These are phyloP conservation scores for Chalcosyrphus nemorum DNA, from an alignment of 2,888 invertebrate species.

Conservation along the genomic window DNA sequence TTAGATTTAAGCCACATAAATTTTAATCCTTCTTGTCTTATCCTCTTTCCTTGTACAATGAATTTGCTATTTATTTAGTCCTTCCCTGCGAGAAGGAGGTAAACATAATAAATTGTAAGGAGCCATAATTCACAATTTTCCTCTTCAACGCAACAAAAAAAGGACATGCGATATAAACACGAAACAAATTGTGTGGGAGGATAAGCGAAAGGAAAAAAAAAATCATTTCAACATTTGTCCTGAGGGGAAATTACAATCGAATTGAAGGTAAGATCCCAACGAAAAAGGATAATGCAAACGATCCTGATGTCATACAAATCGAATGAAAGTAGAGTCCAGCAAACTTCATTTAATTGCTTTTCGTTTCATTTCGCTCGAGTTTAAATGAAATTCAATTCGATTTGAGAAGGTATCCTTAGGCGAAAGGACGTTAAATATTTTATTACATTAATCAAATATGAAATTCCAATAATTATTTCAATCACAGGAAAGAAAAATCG, in stretches of 20 bases:
- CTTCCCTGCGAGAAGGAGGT: neutral
- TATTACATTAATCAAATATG: slow-evolving; percentile 10
- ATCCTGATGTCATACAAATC: neutral
- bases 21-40: neutral
- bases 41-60: neutral
- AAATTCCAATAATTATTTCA: slow-evolving; percentile 32
- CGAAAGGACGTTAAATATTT: slow-evolving; percentile 15
- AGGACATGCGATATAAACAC: neutral
- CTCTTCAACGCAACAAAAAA: no score
- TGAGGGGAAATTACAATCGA: slow-evolving; percentile 45
- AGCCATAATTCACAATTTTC: neutral
- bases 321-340: neutral
- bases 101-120: neutral
- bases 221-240: slow-evolving; percentile 33
- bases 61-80: neutral
- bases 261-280: slow-evolving; percentile 29
- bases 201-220: neutral
- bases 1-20: slow-evolving; percentile 1
- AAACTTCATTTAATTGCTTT: slow-evolving; percentile 34
- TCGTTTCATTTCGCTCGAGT: slow-evolving; percentile 23
- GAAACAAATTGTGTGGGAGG: neutral
- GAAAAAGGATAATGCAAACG: neutral
- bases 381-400: slow-evolving; percentile 43
- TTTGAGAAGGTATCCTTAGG: neutral
- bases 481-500: neutral